Base-by-base conservation (phyloP, 1,140 invertebrate genomes). In the Aleiodes sp. region DNA sequence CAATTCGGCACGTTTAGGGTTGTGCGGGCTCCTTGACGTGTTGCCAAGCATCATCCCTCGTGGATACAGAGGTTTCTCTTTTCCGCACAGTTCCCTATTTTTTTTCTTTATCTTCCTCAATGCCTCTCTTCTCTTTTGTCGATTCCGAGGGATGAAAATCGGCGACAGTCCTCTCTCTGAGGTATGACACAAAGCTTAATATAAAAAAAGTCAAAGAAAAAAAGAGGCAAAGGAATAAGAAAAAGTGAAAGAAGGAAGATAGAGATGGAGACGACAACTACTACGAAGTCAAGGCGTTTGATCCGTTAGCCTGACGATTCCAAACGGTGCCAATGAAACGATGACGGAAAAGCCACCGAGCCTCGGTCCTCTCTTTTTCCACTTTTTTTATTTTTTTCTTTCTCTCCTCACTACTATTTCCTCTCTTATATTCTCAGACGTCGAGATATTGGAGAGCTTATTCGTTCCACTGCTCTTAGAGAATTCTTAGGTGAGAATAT, bases 301-400 rank as follows among this genome's bases (percentile, higher is more conserved):
- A 82, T 82, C 81, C 80, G 74, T 66, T 78, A 72, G 73, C 71
- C 75, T 62, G 70, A 63, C 70, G 73, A 77, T 85, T 84, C n/a
- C 82, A 85, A 85, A 83, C 80, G 79, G 76, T 82, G 82, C 83
- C 83, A 85, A 84, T 83, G 79, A 82, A 79, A 73, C 73, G 65
- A 21, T 41, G 70, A 35, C 24, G 71, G 65, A 74, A 46, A 46
- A 46, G 35, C 59, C 33, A 57, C 41, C 67, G 31, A 46, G 29
- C 69, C 56, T 9, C 7, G 7, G 6, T 0, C 56, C 56, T 16
- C 28, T 16, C 1, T n/a, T 28, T n/a, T 59, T 10, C n/a, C n/a
- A 12, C n/a, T 16, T 3, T 41, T 16, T 4, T 31, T 26, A 29
- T 31, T n/a, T 28, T 59, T 59, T 31, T 31, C 8, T 26, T 26